Conservation (phyloP, 2,888 invertebrate genomes). For the Harpalus rubripes region DNA sequence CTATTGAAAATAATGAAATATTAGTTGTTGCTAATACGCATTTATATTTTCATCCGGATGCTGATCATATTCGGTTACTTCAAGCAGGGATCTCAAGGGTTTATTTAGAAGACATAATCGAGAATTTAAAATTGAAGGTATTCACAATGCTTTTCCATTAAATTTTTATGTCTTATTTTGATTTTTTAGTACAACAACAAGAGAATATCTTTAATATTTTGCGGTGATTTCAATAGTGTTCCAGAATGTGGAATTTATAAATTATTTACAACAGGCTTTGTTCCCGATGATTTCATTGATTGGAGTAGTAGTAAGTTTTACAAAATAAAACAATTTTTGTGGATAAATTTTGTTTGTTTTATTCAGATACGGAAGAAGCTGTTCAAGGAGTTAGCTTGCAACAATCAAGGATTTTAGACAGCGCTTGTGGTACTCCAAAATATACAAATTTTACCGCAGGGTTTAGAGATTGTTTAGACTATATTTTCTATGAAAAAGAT, state of each 20-base stretch:
- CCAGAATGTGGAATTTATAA: slow-evolving; percentile 91
- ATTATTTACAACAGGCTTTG: slow-evolving; percentile 85
- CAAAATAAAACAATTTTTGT: slow-evolving; percentile 9
- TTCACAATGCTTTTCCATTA: too few relatives aligned
- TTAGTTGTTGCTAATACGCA: slow-evolving; percentile 91
- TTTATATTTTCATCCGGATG: slow-evolving; percentile 94
- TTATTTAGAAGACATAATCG: slow-evolving; percentile 82
- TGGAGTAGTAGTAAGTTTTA: slow-evolving; percentile 88
- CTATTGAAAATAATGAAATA: slow-evolving; percentile 80
- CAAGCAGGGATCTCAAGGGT: slow-evolving; percentile 88
- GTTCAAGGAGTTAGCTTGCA: slow-evolving; percentile 82
- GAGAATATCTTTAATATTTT: slow-evolving; percentile 86
- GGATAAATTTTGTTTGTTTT: background rate
- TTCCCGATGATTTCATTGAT: slow-evolving; percentile 83
- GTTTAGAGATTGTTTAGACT: slow-evolving; percentile 94
- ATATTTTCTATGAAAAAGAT: slow-evolving; percentile 90
- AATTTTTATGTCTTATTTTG: background rate
- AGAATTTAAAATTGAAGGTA: slow-evolving; percentile 19
- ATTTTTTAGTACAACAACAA: slow-evolving; percentile 74
- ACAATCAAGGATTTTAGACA: slow-evolving; percentile 84
- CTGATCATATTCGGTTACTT: slow-evolving; percentile 92
- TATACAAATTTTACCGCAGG: slow-evolving; percentile 92
- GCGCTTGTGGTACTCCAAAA: slow-evolving; percentile 91
- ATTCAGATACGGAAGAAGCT: slow-evolving; percentile 82
- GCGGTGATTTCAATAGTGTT: slow-evolving; percentile 96